A percentile compares a stretch with the other conserved stretches of the same genome.
Conservation (phyloP, 2,113 vertebrate genomes). For the Bujurquina vittata region DNA sequence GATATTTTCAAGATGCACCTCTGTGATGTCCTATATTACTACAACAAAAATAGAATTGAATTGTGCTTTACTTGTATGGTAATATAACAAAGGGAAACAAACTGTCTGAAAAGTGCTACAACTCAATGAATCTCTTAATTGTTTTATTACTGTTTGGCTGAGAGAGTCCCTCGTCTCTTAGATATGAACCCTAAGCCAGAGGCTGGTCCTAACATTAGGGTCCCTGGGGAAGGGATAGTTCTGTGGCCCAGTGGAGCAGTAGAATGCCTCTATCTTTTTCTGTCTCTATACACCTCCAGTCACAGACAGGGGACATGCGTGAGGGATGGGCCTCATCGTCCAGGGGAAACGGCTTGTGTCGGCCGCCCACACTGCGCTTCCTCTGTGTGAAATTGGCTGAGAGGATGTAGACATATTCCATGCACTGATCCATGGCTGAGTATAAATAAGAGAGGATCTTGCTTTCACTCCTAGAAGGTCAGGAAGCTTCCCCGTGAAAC, state of each 20-base stretch:
- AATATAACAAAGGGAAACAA: neutral
- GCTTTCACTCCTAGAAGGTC: slow-evolving; percentile 78
- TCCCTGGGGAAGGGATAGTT: slow-evolving; percentile 65
- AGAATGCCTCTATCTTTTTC: slow-evolving; percentile 71
- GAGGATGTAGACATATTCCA: slow-evolving; percentile 87
- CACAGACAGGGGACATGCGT: slow-evolving; percentile 67
- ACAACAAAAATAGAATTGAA: neutral
- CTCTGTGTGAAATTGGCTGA: slow-evolving; percentile 85
- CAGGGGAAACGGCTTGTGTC: slow-evolving; percentile 79
- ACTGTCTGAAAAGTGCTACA: neutral
- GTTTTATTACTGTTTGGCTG: slow-evolving; percentile 19
- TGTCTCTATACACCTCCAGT: slow-evolving; percentile 65
- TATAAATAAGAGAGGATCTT: slow-evolving; percentile 82
- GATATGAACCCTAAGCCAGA: slow-evolving; percentile 34
- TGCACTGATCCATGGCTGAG: slow-evolving; percentile 84
- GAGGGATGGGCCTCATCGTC: slow-evolving; percentile 77
- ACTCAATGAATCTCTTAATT: slow-evolving; percentile 29
- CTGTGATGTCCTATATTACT: neutral
- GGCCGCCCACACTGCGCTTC: slow-evolving; percentile 79
- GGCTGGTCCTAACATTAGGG: slow-evolving; percentile 38
- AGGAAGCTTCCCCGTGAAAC: slow-evolving; percentile 78
- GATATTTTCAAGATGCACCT: slow-evolving; percentile 20
- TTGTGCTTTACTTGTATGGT: neutral
- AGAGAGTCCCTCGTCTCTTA: slow-evolving; percentile 7
- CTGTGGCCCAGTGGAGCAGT: slow-evolving; percentile 80